These are phyloP conservation scores for Sula dactylatra DNA, from an alignment of 2,113 vertebrate genomes.

Conservation along the genomic window DNA sequence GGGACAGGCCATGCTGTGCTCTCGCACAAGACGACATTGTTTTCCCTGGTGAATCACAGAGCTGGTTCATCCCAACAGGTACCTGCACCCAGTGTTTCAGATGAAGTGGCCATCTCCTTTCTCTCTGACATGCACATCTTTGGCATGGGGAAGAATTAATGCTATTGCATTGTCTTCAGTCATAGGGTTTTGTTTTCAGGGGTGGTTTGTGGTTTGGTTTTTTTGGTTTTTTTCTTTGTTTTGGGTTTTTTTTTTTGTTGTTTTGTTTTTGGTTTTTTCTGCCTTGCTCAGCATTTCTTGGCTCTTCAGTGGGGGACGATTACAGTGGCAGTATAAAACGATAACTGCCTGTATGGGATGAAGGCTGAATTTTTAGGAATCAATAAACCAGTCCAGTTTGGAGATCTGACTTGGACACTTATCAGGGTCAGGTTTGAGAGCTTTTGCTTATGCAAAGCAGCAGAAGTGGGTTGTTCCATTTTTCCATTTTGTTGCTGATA, in stretches of 20 bases:
- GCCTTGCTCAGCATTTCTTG: not conserved
- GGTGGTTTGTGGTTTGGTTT: no score
- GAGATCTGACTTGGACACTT: not conserved
- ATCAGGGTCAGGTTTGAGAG: not conserved
- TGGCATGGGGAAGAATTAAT: not conserved
- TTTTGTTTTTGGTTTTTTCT: not conserved
- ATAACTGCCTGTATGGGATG: not conserved
- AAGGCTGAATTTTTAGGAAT: not conserved
- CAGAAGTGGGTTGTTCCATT: not conserved
- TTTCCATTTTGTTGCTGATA: not conserved
- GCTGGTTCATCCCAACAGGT: not conserved
- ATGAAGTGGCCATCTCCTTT: not conserved
- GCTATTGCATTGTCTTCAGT: not conserved
- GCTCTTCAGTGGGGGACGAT: not conserved
- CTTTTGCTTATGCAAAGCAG: not conserved
- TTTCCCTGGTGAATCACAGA: not conserved
- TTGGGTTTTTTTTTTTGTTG: not conserved
- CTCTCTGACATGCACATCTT: not conserved
- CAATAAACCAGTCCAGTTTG: not conserved
- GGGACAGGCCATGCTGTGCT: not conserved
- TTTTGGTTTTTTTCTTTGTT: not conserved
- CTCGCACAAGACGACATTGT: accelerated
- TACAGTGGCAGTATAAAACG: not conserved
- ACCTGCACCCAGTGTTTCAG: not conserved
- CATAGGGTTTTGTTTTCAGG: not conserved